These are phyloP conservation scores for Neosalanx taihuensis DNA, from an alignment of 2,797 vertebrate species.

Conservation along the genomic window DNA sequence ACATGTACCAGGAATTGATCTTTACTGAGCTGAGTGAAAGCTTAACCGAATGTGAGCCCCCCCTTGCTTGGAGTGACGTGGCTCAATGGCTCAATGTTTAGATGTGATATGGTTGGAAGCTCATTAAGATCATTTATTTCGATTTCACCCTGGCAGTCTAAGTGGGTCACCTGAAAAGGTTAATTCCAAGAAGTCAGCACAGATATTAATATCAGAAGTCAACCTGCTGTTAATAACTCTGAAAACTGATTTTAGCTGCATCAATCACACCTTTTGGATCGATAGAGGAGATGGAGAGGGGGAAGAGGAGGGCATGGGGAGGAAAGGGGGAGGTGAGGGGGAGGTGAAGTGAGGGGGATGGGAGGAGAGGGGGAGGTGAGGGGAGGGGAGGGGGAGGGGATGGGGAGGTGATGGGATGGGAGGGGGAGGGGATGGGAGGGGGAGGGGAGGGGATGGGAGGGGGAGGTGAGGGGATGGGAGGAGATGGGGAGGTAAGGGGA, in stretches of 20 bases:
- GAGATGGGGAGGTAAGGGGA: not conserved
- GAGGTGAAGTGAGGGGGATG: not conserved
- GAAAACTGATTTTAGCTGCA: not conserved
- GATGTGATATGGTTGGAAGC: not conserved
- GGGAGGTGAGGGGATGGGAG: too few species aligned
- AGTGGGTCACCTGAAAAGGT: not conserved
- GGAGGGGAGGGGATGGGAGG: too few species aligned
- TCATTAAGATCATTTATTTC: not conserved
- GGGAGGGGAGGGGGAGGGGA: too few species aligned
- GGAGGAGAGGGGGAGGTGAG: too few species aligned
- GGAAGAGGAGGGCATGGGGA: too few species aligned
- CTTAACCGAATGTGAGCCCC: not conserved
- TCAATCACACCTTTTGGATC: not conserved
- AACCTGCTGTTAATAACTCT: not conserved
- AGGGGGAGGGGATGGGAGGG: not conserved
- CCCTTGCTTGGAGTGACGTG: not conserved
- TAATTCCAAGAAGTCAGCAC: not conserved
- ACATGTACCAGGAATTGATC: not conserved
- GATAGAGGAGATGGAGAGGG: not conserved
- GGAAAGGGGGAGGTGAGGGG: not conserved
- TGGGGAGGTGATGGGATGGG: too few species aligned
- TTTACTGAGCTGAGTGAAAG: not conserved
- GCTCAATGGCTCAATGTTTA: not conserved
- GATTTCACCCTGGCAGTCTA: not conserved
- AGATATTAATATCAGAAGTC: not conserved